These are phyloP conservation scores for Morpho achilles DNA, from an alignment of 2,888 invertebrate species.

Conservation along the genomic window DNA sequence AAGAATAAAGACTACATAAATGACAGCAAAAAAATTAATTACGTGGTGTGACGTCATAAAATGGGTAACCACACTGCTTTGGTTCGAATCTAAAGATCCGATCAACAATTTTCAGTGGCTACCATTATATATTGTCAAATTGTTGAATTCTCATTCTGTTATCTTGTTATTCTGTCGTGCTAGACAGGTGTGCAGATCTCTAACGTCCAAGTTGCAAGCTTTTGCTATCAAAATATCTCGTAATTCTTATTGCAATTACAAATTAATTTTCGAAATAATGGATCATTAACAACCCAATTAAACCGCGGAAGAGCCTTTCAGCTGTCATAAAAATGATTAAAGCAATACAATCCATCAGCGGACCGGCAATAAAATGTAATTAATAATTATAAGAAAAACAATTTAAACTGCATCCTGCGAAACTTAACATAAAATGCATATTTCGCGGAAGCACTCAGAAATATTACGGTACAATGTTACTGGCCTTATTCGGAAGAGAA, in stretches of 20 bases:
- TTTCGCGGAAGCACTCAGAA: constrained; percentile 7
- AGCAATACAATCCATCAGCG: constrained; percentile 11
- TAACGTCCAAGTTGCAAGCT: no score
- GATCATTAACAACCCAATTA: constrained; percentile 3
- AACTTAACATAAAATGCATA: constrained; percentile 4
- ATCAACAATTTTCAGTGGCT: no score
- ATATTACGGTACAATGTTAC: neutral
- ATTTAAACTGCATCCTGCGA: constrained; percentile 7
- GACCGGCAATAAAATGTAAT: constrained; percentile 4
- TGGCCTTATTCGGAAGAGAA: neutral
- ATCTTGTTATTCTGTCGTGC: no score
- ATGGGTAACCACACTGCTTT: no score
- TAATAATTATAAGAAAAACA: constrained; percentile 3
- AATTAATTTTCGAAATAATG: constrained; percentile 2
- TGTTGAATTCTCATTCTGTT: no score
- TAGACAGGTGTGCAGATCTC: no score
- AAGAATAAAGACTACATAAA: no score
- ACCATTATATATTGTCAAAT: no score
- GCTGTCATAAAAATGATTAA: constrained; percentile 6
- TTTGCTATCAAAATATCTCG: neutral
- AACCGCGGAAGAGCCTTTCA: constrained; percentile 4
- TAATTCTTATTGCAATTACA: neutral
- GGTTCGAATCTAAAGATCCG: no score
- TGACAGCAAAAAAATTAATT: no score
- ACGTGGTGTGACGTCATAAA: no score